Conservation (phyloP, 2,797 vertebrate genomes). For the Sebastiscus tertius region DNA sequence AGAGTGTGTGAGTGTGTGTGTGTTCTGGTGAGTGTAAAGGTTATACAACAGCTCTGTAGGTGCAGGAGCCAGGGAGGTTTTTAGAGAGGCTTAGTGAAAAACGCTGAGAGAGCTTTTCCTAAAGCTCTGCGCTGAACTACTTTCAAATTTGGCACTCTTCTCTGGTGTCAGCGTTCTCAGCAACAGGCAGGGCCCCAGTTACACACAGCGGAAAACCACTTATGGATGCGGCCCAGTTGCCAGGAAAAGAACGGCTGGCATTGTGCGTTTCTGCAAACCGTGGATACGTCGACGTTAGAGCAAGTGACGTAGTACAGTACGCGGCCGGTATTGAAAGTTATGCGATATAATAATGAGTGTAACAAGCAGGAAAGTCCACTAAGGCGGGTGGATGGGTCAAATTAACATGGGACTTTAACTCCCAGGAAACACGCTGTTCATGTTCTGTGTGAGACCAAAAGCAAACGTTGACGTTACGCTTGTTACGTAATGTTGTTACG, state of each 20-base stretch:
- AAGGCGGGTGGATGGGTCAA: too few relatives aligned
- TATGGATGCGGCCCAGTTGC: background rate
- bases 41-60: constrained; percentile 54
- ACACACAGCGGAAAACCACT: background rate
- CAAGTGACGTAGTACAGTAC: background rate
- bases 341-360: background rate
- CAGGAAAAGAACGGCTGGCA: too few relatives aligned
- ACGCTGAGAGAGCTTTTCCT: constrained; percentile 58
- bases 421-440: too few relatives aligned
- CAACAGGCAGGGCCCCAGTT: background rate
- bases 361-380: background rate
- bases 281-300: background rate
- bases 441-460: too few relatives aligned
- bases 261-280: background rate
- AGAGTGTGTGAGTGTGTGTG: background rate
- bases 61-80: constrained; percentile 50
- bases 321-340: background rate
- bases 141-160: constrained; percentile 44
- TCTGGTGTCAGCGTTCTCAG: constrained; percentile 30
- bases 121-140: constrained; percentile 45
- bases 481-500: too few relatives aligned
- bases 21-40: constrained; percentile 45
- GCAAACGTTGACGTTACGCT: too few relatives aligned
- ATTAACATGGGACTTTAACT: too few relatives aligned
- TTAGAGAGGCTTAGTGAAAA: constrained; percentile 51